Percentiles rank a stretch among this genome's conserved stretches.
phyloP scores from a whole-genome alignment of 1,140 invertebrate species.

The Drosophila bocki region DNA sequence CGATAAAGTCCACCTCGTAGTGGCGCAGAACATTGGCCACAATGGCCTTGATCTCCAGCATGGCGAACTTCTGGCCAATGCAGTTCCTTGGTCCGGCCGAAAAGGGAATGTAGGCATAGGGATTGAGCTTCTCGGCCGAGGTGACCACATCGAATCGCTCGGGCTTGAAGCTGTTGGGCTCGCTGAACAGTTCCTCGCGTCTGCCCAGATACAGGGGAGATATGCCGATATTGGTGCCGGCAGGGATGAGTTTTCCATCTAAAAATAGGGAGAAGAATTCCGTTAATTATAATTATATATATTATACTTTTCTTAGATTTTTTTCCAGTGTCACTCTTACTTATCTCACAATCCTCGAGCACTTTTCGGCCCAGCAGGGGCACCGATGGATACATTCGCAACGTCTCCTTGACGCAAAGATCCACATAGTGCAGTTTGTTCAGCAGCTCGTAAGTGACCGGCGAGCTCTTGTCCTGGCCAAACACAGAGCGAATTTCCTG shows the following conservation, averaged over 20 bases:
- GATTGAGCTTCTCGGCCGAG: slow-evolving; percentile 85
- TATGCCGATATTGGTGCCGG: slow-evolving; percentile 86
- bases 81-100: slow-evolving; percentile 89
- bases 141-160: slow-evolving; percentile 88
- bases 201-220: slow-evolving; percentile 87
- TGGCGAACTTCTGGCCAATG: slow-evolving; percentile 92
- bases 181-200: slow-evolving; percentile 86
- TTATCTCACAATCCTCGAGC: slow-evolving; percentile 86
- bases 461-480: slow-evolving; percentile 77
- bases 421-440: slow-evolving; percentile 88
- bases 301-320: too few relatives aligned
- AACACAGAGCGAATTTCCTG: slow-evolving; percentile 85
- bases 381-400: slow-evolving; percentile 88
- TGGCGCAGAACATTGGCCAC: slow-evolving; percentile 88
- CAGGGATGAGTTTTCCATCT: slow-evolving; percentile 86
- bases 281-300: too few relatives aligned
- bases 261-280: not conserved
- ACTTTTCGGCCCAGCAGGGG: slow-evolving; percentile 87
- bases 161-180: slow-evolving; percentile 89
- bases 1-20: slow-evolving; percentile 86
- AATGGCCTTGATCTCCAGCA: slow-evolving; percentile 91
- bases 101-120: slow-evolving; percentile 88
- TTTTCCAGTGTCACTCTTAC: slow-evolving; percentile 35
- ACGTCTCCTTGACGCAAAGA: slow-evolving; percentile 88
- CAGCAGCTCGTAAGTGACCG: slow-evolving; percentile 86